phyloP scores from a whole-genome alignment of 2,797 vertebrate species.

The Brachymystax lenok region DNA sequence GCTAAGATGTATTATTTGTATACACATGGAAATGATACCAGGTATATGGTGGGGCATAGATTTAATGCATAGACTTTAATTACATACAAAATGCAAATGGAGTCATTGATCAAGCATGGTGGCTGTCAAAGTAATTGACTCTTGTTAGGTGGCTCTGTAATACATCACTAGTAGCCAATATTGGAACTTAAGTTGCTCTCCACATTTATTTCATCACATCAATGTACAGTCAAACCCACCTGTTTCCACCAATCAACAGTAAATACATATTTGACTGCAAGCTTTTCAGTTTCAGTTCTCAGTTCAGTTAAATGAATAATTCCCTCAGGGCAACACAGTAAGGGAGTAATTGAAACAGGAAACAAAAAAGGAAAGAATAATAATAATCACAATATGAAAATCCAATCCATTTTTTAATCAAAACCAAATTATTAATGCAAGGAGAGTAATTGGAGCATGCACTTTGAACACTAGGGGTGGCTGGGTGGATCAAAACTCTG shows the following conservation, averaged over 20 bases:
- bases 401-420: conserved; percentile 87
- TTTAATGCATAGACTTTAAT: conserved; percentile 30
- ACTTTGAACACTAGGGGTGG: conserved; percentile 32
- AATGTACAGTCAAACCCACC: conserved; percentile 20
- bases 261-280: conserved; percentile 40
- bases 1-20: conserved; percentile 19
- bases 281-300: conserved; percentile 29
- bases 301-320: conserved; percentile 35
- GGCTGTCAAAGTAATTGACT: conserved; percentile 38
- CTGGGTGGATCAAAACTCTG: conserved; percentile 39
- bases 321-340: conserved; percentile 25
- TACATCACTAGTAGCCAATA: conserved; percentile 28
- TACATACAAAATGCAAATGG: conserved; percentile 22
- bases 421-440: conserved; percentile 76
- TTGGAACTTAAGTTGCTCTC: conserved; percentile 40
- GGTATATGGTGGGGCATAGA: conserved; percentile 11
- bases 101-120: conserved; percentile 38
- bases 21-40: conserved; percentile 27
- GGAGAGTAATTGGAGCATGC: conserved; percentile 72
- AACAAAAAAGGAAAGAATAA: conserved; percentile 31
- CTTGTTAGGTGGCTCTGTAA: conserved; percentile 21
- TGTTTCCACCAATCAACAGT: conserved; percentile 18
- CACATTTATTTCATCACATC: conserved; percentile 27
- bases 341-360: conserved; percentile 15
- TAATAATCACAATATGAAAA: conserved; percentile 63